Percentiles rank a stretch among this genome's conserved stretches.
Conservation (phyloP, 2,888 invertebrate species). For the Tridacna crocea region DNA sequence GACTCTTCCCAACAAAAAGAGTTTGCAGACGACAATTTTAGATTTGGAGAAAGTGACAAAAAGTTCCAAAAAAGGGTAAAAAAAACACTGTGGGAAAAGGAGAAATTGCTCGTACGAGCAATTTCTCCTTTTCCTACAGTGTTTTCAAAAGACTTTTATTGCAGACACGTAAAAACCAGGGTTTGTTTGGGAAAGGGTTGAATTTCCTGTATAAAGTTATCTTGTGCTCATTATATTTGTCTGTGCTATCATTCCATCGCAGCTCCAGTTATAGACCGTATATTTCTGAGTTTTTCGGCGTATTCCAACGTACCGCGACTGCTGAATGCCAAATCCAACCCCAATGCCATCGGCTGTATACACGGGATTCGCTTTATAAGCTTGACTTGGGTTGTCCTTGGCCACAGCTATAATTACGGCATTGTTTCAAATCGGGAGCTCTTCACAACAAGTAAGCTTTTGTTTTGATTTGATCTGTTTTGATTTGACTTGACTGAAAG, state of each 20-base stretch:
- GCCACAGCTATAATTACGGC: slow-evolving; percentile 72
- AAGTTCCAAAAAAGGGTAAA: background rate
- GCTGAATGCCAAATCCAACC: slow-evolving; percentile 84
- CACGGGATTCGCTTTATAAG: slow-evolving; percentile 87
- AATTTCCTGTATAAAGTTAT: too few species aligned
- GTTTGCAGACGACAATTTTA: background rate
- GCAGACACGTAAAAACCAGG: too few species aligned
- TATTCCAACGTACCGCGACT: slow-evolving; percentile 88
- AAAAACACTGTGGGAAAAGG: background rate
- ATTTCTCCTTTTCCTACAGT: background rate
- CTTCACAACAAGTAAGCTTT: slow-evolving; percentile 47
- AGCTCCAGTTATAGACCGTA: slow-evolving; percentile 34
- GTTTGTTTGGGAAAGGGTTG: too few species aligned
- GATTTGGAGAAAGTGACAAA: too few species aligned
- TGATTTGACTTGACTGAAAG: too few species aligned
- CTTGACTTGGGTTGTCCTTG: slow-evolving; percentile 74
- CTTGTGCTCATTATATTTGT: too few species aligned
- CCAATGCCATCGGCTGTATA: slow-evolving; percentile 88
- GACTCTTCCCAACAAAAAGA: background rate
- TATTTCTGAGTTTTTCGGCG: slow-evolving; percentile 88
- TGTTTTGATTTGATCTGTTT: background rate
- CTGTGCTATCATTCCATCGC: too few species aligned
- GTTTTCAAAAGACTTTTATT: background rate
- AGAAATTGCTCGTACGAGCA: background rate
- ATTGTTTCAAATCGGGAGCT: slow-evolving; percentile 61